phyloP scores from a whole-genome alignment of 2,888 invertebrate species.

The Pristionchus entomophagus region DNA sequence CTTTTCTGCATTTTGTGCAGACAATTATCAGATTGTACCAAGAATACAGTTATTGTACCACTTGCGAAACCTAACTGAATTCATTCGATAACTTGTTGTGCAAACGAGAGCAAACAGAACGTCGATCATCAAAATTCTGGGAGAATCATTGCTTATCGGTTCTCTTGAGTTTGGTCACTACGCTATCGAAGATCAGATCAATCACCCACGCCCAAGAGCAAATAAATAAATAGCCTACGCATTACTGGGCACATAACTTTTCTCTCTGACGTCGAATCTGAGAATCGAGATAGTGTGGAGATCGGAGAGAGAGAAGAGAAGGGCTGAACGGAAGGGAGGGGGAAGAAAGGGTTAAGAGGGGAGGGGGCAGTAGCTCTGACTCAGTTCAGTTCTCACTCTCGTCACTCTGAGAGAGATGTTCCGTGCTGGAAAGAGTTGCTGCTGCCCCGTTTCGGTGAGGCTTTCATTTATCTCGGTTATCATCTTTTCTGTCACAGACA shows the following conservation, averaged over 20 bases:
- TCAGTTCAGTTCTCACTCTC: background rate
- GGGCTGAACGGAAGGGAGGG: background rate
- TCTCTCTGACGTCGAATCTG: background rate
- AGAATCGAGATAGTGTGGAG: background rate
- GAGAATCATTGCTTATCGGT: too few relatives aligned
- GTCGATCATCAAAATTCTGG: too few relatives aligned
- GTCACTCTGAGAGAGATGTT: background rate
- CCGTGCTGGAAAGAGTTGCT: background rate
- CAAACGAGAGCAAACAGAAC: too few relatives aligned
- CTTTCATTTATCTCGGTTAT: too few relatives aligned
- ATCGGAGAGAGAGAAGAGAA: background rate
- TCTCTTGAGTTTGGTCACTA: background rate
- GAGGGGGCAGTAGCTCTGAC: conserved; percentile 7
- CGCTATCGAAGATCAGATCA: background rate
- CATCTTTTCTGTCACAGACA: too few relatives aligned
- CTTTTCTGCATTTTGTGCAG: too few relatives aligned
- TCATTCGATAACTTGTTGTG: too few relatives aligned
- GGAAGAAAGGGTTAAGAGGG: background rate
- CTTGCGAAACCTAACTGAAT: too few relatives aligned
- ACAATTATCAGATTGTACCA: too few relatives aligned
- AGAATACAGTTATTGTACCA: too few relatives aligned
- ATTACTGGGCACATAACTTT: background rate
- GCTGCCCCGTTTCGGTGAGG: conserved; percentile 21
- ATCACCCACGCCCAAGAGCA: background rate
- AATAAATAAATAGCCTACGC: background rate